These are phyloP conservation scores for Tetramorium bicarinatum DNA, from an alignment of 2,888 invertebrate genomes.

Conservation along the genomic window DNA sequence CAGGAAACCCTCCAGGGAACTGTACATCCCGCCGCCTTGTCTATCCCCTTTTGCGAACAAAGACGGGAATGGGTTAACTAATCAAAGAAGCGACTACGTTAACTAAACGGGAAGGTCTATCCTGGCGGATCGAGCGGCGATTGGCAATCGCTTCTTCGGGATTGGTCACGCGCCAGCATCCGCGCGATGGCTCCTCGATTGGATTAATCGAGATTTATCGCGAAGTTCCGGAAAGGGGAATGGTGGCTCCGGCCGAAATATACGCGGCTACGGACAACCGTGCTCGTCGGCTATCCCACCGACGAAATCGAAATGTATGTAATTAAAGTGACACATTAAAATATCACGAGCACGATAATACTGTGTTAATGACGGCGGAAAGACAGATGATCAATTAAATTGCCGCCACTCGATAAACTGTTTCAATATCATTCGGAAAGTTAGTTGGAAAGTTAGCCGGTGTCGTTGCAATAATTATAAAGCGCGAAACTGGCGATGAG, in stretches of 20 bases:
- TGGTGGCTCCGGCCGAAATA: neutral
- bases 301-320: neutral
- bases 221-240: slow-evolving; percentile 24
- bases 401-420: neutral
- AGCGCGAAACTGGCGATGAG: neutral
- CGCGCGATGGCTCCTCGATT: slow-evolving; percentile 49
- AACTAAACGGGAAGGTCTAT: slow-evolving; percentile 54
- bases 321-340: slow-evolving; percentile 30
- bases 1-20: slow-evolving; percentile 52
- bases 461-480: slow-evolving; percentile 9
- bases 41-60: slow-evolving; percentile 66
- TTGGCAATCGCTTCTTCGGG: slow-evolving; percentile 44
- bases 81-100: slow-evolving; percentile 67
- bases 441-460: slow-evolving; percentile 25
- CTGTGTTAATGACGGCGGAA: neutral
- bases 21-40: slow-evolving; percentile 50
- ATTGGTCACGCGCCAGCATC: slow-evolving; percentile 53
- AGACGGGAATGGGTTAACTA: slow-evolving; percentile 66
- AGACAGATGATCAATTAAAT: slow-evolving; percentile 29
- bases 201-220: slow-evolving; percentile 63
- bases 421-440: slow-evolving; percentile 23
- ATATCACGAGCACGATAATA: neutral
- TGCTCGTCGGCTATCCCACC: neutral
- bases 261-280: neutral
- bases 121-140: slow-evolving; percentile 33